Base-by-base conservation (phyloP, 2,797 vertebrate genomes). In the Alauda arvensis region DNA sequence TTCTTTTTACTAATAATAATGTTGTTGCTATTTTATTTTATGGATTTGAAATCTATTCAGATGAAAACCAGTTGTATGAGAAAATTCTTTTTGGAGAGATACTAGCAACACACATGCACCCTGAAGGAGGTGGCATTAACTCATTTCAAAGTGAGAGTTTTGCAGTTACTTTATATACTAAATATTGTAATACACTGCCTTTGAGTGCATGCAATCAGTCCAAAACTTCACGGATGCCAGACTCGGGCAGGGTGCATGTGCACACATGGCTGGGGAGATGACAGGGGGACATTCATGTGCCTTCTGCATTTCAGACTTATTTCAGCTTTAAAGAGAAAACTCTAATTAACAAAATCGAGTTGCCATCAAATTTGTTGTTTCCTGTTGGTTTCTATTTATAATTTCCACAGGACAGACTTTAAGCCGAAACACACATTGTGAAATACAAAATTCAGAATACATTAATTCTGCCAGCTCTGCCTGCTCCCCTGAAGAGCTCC, bases 221-320 rank as follows among this genome's bases (percentile, higher is more conserved):
- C 18, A 68, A 53, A 90, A n/a, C 10, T 59, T 37, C 28, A 14
- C 52, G 75, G 43, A 23, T 26, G 4, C 53, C 40, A 31, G 31
- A 20, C 9, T 20, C 2, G 0, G 33, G 18, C 57, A 77, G 34
- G 20, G 9, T 63, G 33, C 28, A 10, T 0, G 1, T n/a, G 18
- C 0, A 0, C 33, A 24, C 8, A 2, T 20, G 33, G 11, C 28
- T 29, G 57, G 4, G 12, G 14, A 62, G 13, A 24, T 0, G 0
- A 20, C 0, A 1, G 13, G 18, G n/a, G 28, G 13, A 77, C 25
- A 19, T 31, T 18, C 5, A 0, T 6, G 8, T 26, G 10, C 52
- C 40, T 84, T 66, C 26, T 68, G 43, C 11, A 0, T 42, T 49
- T 72, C 63, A 48, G 40, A 48, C 66, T 72, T 49, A 28, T 52